phyloP scores from a whole-genome alignment of 2,888 invertebrate genomes.

The Eilema depressum region DNA sequence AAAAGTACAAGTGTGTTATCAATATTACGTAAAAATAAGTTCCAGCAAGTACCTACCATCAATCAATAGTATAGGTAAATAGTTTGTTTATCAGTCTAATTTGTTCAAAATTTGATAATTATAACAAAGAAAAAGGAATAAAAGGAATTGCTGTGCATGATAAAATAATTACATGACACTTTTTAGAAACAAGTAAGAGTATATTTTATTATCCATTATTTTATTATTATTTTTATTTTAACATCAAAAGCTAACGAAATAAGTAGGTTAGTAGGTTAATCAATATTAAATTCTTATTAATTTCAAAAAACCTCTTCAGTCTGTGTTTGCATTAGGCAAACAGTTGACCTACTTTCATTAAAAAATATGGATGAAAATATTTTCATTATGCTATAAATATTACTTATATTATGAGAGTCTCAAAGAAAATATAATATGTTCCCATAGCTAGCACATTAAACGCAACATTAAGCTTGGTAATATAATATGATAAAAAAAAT shows the following conservation, averaged over 20 bases:
- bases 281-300: no score
- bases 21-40: no score
- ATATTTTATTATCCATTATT: not conserved
- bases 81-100: no score
- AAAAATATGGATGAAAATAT: conserved; percentile 5
- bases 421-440: conserved; percentile 58
- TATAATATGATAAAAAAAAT: conserved; percentile 59
- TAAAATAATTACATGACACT: not conserved
- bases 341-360: not conserved
- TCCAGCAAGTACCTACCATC: no score
- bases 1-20: no score
- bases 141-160: not conserved
- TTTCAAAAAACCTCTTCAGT: not conserved
- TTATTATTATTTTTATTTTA: no score
- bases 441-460: conserved; percentile 62
- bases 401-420: conserved; percentile 35
- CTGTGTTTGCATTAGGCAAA: not conserved
- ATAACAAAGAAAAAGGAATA: not conserved
- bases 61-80: no score
- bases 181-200: not conserved
- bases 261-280: not conserved
- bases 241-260: not conserved
- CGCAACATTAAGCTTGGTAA: conserved; percentile 67
- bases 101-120: not conserved
- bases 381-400: conserved; percentile 35